A percentile compares a stretch with the other conserved stretches of the same genome.
Evolutionary conservation across 2,888 invertebrate species (phyloP).

Genomic region (Agrypnus murinus): DNA sequence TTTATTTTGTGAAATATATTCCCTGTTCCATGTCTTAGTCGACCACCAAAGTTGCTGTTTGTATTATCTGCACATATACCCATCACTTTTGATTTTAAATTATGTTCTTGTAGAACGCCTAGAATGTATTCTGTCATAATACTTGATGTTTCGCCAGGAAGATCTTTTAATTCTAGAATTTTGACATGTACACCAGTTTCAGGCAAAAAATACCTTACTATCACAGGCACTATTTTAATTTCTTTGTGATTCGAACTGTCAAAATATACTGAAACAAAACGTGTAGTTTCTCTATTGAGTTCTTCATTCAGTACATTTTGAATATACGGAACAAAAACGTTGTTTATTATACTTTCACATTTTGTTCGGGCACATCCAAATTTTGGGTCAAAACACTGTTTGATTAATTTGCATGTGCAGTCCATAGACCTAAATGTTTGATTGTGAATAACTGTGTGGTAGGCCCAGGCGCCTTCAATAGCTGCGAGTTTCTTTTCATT

Average conservation of each 20-base stretch:
- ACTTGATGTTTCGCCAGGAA: conserved; percentile 39
- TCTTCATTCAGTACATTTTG: too few relatives aligned
- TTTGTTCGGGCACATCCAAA: too few relatives aligned
- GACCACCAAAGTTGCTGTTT: conserved; percentile 45
- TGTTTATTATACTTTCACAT: too few relatives aligned
- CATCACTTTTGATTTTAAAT: conserved; percentile 30
- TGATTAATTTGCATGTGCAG: conserved; percentile 7
- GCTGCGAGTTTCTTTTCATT: too few relatives aligned
- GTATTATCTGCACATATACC: conserved; percentile 38
- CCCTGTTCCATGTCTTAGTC: conserved; percentile 27
- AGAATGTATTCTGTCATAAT: conserved; percentile 33
- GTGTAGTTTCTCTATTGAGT: too few relatives aligned
- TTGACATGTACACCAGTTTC: conserved; percentile 35
- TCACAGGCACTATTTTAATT: conserved; percentile 33
- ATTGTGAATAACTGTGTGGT: conserved; percentile 5
- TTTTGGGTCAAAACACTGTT: conserved; percentile 1
- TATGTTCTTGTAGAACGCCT: conserved; percentile 17
- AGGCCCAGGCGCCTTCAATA: not conserved
- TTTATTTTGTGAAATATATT: too few relatives aligned
- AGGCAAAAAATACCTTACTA: conserved; percentile 33
- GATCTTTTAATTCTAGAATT: conserved; percentile 29
- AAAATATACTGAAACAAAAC: too few relatives aligned
- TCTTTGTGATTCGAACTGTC: conserved; percentile 39
- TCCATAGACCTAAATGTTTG: not conserved
- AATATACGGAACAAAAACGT: too few relatives aligned